phyloP scores from a whole-genome alignment of 2,113 vertebrate genomes.

The Alces alces region DNA sequence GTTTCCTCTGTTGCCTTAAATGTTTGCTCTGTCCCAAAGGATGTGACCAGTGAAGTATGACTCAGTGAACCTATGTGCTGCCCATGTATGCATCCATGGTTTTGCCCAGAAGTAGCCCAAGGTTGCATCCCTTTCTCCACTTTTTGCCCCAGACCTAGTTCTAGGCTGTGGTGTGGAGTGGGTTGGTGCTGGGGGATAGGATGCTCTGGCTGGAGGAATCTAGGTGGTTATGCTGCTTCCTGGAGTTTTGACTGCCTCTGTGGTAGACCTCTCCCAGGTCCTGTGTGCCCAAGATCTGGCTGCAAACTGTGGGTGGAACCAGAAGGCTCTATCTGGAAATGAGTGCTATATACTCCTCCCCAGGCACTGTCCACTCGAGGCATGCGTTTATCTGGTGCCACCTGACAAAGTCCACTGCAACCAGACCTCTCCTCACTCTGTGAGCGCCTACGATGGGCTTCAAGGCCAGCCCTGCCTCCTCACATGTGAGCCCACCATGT shows the following conservation, averaged over 20 bases:
- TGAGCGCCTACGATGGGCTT: neutral
- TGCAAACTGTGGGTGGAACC: neutral
- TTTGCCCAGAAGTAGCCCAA: neutral
- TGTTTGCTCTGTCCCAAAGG: neutral
- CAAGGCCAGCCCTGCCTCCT: fast-evolving
- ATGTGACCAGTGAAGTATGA: neutral
- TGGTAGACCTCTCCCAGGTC: neutral
- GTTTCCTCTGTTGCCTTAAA: neutral
- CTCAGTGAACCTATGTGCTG: neutral
- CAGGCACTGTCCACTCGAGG: neutral
- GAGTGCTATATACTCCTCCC: neutral
- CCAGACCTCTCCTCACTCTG: neutral
- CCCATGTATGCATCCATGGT: neutral
- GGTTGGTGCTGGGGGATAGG: neutral
- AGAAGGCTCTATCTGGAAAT: neutral
- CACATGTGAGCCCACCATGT: neutral
- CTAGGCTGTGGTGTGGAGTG: neutral
- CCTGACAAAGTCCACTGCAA: neutral
- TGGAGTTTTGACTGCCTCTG: neutral
- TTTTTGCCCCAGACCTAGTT: neutral
- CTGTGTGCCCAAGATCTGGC: neutral
- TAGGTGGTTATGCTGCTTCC: neutral
- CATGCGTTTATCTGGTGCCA: neutral
- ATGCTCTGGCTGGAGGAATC: neutral
- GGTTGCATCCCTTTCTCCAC: neutral